Percentiles rank a stretch among this genome's conserved stretches.
These are phyloP conservation scores for Fratercula arctica DNA, from an alignment of 2,797 vertebrate genomes.

Conservation along the genomic window DNA sequence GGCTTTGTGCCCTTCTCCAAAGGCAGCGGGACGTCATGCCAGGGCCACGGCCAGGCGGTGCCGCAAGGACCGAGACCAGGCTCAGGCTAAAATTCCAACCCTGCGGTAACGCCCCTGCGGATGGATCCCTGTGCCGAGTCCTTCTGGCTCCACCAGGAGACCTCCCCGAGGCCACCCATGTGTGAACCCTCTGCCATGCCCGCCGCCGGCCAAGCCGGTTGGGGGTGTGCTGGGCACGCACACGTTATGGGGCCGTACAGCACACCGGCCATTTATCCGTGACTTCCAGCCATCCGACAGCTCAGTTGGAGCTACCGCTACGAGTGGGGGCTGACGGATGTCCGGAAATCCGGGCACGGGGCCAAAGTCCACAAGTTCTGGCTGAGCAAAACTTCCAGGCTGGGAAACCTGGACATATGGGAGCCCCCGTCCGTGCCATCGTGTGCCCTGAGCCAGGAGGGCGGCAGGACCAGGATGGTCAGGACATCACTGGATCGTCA, in stretches of 20 bases:
- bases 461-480: neutral
- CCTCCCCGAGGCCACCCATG: neutral
- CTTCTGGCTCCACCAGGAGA: neutral
- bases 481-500: neutral
- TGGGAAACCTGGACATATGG: slow-evolving; percentile 44
- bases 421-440: neutral
- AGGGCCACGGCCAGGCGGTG: rapidly evolving
- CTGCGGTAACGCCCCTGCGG: neutral
- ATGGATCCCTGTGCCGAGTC: neutral
- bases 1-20: neutral
- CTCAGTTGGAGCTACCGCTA: neutral
- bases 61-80: neutral
- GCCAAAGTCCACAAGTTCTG: neutral
- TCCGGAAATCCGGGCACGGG: neutral
- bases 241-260: rapidly evolving
- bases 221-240: neutral
- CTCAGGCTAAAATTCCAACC: neutral
- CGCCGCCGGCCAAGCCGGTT: neutral
- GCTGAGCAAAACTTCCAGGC: neutral
- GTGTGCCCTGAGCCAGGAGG: neutral
- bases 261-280: neutral
- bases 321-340: slow-evolving; percentile 3
- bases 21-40: neutral
- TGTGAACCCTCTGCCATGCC: neutral
- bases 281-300: neutral